Conservation (phyloP, 2,888 invertebrate genomes). For the Lycia hirtaria region DNA sequence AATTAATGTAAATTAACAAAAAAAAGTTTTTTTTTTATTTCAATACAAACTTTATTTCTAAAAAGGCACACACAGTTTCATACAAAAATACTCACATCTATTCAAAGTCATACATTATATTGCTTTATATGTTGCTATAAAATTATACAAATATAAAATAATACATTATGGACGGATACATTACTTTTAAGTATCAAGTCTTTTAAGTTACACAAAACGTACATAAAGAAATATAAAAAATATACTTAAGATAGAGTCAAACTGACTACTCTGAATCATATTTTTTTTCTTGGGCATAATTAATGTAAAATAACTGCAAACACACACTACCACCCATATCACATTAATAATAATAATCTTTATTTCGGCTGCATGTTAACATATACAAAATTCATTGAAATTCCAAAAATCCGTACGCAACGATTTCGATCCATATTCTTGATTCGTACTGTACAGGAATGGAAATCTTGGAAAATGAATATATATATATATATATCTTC, state of each 20-base stretch:
- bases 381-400: no score
- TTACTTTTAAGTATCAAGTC: slow-evolving; percentile 9
- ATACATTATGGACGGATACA: slow-evolving; percentile 27
- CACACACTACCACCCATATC: no score
- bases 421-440: no score
- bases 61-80: slow-evolving; percentile 20
- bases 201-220: slow-evolving; percentile 5
- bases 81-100: slow-evolving; percentile 29
- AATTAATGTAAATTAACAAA: neutral
- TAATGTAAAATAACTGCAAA: no score
- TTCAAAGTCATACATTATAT: slow-evolving; percentile 13
- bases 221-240: slow-evolving; percentile 5
- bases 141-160: slow-evolving; percentile 5
- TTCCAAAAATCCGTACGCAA: no score
- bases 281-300: neutral
- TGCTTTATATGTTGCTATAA: slow-evolving; percentile 1
- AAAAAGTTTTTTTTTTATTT: neutral
- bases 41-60: slow-evolving; percentile 32
- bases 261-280: neutral
- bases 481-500: no score
- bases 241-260: neutral
- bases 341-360: no score
- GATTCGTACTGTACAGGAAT: no score
- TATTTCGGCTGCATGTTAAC: no score
- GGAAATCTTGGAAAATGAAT: no score